Conservation (phyloP, 2,113 vertebrate genomes). For the Fulica atra region DNA sequence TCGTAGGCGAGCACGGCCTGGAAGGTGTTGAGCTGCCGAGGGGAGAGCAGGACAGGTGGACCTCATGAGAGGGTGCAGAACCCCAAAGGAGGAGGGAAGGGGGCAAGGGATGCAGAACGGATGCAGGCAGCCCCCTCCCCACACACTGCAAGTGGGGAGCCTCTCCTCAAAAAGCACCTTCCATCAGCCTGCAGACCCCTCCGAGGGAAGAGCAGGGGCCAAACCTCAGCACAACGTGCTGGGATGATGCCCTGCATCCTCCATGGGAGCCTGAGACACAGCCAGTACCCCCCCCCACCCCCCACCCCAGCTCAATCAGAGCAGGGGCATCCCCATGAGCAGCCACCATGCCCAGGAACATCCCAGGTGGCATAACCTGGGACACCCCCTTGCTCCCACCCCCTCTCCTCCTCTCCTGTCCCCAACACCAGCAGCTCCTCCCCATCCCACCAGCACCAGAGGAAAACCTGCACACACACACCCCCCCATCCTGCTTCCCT, state of each 20-base stretch:
- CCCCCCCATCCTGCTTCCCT: neutral
- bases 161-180: neutral
- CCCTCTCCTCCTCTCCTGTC: neutral
- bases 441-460: neutral
- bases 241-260: neutral
- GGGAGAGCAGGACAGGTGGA: neutral
- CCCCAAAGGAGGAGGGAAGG: neutral
- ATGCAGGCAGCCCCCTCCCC: neutral
- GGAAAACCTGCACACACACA: neutral
- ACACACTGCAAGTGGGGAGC: neutral
- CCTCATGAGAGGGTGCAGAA: neutral
- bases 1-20: conserved; percentile 89
- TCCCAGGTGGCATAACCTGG: fast-evolving
- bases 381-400: neutral
- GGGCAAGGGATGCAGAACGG: neutral
- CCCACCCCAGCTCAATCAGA: fast-evolving
- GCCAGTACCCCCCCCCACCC: neutral
- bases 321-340: neutral
- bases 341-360: neutral
- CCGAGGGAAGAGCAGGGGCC: neutral
- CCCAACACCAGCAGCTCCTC: neutral
- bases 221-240: fast-evolving
- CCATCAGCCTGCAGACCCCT: neutral
- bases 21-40: conserved; percentile 90
- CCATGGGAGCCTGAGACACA: fast-evolving